These are phyloP conservation scores for Elachura formosa DNA, from an alignment of 2,113 vertebrate genomes.

Conservation along the genomic window DNA sequence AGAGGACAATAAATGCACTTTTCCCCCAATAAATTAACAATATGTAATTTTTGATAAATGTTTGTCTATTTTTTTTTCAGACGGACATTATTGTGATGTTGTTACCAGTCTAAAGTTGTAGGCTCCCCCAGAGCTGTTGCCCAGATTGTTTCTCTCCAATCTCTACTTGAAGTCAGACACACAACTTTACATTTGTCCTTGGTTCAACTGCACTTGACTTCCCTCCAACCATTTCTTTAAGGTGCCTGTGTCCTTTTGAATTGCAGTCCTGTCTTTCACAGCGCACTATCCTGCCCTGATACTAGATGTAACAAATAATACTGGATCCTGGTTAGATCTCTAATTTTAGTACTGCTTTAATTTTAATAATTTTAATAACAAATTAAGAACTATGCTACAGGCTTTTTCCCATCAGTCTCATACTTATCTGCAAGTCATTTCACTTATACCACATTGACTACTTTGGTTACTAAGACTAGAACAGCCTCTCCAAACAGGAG, in stretches of 20 bases:
- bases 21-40: neutral
- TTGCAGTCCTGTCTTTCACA: neutral
- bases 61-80: neutral
- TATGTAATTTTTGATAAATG: fast-evolving
- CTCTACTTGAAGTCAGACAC: neutral
- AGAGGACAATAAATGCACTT: neutral
- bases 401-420: neutral
- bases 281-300: too few relatives aligned
- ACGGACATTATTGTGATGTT: neutral
- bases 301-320: neutral
- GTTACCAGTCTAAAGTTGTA: neutral
- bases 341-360: neutral
- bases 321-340: neutral
- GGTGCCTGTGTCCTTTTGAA: neutral
- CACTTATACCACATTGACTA: neutral
- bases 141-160: neutral
- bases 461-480: neutral
- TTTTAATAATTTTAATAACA: neutral
- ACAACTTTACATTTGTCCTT: neutral
- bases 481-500: neutral
- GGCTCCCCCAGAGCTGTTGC: neutral
- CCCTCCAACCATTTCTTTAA: neutral
- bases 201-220: neutral
- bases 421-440: neutral
- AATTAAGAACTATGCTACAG: neutral